Base-by-base conservation (phyloP, 2,888 invertebrate species). In the Cryptophagus acutangulus region DNA sequence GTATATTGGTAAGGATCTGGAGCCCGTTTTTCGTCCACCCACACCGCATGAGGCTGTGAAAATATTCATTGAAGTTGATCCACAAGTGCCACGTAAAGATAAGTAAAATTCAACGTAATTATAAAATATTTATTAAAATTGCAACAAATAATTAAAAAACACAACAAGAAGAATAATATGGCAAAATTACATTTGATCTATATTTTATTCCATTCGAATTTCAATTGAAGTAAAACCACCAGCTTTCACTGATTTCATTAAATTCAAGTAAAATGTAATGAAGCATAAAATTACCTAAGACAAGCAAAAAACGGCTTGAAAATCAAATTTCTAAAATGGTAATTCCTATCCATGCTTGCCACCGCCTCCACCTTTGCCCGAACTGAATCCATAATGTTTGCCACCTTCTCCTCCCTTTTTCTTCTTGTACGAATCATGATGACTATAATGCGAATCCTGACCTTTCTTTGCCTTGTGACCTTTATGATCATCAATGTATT, bases 401-500 rank as follows among this genome's bases (percentile, higher is more conserved):
- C 45, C 45, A 8, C 74, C 74, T 33, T 75, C 73, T 41, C 77
- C 74, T 29, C 75, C 77, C 0, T 76, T 75, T 55, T 80, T 78
- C 59, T 76, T 79, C 30, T 76, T 39, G 33, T 48, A 48, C 5
- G 76, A 68, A 2, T 74, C 68, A 52, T 79, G 74, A 53, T 82
- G 78, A 17, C 77, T 74, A 16, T 31, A 31, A 31, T 31, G n/a
- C 3, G 31, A 3, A 31, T 82, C 78, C 55, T 79, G 77, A 0
- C 83, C 83, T 12, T 76, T 70, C 34, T 77, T 75, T 2, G 74
- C 76, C 39, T 79, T 74, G 66, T 78, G 71, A 0, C 79, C 81
- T 49, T 78, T 77, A 61, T 82, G 81, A 47, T 81, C 79, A 9
- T 78, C 75, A 46, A 79, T 79, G 43, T 77, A 65, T 54, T 81